phyloP scores from a whole-genome alignment of 2,888 invertebrate genomes.

The Notodonta ziczac region DNA sequence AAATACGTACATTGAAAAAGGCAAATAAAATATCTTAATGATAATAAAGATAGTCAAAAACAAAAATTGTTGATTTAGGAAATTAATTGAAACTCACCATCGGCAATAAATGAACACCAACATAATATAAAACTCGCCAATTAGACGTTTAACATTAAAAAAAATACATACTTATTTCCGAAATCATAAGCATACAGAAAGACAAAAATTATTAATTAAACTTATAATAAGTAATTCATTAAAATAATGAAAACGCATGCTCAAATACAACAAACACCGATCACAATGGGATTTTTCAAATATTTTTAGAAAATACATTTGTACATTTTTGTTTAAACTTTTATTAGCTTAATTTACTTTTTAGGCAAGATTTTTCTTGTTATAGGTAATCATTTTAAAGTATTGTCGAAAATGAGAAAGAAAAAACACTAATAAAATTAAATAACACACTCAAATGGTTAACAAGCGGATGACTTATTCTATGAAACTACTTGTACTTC shows the following conservation, averaged over 20 bases:
- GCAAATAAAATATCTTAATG: slow-evolving; percentile 35
- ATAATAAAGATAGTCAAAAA: slow-evolving; percentile 29
- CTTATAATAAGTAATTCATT: slow-evolving; percentile 16
- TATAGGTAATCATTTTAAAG: slow-evolving; percentile 12
- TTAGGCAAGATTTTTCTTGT: slow-evolving; percentile 51
- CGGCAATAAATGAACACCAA: slow-evolving; percentile 74
- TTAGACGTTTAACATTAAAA: slow-evolving; percentile 34
- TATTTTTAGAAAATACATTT: slow-evolving; percentile 33
- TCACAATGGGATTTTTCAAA: slow-evolving; percentile 50
- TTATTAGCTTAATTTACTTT: slow-evolving; percentile 31
- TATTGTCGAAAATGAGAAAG: slow-evolving; percentile 33
- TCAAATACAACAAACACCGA: slow-evolving; percentile 54
- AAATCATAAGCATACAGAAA: slow-evolving; percentile 37
- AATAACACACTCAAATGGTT: slow-evolving; percentile 40
- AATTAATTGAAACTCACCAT: slow-evolving; percentile 72
- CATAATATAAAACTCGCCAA: slow-evolving; percentile 65
- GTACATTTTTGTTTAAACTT: slow-evolving; percentile 32
- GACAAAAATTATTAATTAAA: slow-evolving; percentile 21
- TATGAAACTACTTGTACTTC: slow-evolving; percentile 48
- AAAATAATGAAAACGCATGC: slow-evolving; percentile 56
- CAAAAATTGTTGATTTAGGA: slow-evolving; percentile 29
- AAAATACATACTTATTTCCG: slow-evolving; percentile 39
- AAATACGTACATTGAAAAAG: slow-evolving; percentile 56
- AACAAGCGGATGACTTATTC: slow-evolving; percentile 43
- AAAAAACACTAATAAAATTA: slow-evolving; percentile 41